phyloP scores from a whole-genome alignment of 2,888 invertebrate genomes.

The Nephrotoma appendiculata region DNA sequence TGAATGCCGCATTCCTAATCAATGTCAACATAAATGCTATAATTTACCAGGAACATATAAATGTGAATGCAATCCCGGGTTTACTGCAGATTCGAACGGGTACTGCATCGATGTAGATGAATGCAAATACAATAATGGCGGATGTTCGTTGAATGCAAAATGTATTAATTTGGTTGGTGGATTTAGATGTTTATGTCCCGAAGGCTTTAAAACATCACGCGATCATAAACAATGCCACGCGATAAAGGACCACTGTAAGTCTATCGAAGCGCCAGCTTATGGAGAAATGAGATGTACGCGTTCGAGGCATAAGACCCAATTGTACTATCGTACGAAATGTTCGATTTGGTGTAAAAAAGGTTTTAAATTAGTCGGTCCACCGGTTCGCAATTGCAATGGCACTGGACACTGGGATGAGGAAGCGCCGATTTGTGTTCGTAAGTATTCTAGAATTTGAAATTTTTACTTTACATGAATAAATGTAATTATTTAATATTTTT shows the following conservation, averaged over 20 bases:
- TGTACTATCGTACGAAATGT: conserved; percentile 28
- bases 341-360: conserved; percentile 31
- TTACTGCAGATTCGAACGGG: conserved; percentile 31
- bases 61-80: conserved; percentile 48
- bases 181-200: conserved; percentile 35
- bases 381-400: conserved; percentile 35
- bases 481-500: conserved; percentile 4
- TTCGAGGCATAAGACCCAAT: conserved; percentile 27
- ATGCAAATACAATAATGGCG: conserved; percentile 32
- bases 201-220: conserved; percentile 25
- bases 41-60: conserved; percentile 36
- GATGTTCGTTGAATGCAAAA: conserved; percentile 21
- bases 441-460: conserved; percentile 19
- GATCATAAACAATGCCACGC: conserved; percentile 19
- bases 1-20: conserved; percentile 26
- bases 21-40: conserved; percentile 35
- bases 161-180: conserved; percentile 36
- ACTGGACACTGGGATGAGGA: conserved; percentile 36
- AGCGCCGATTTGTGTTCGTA: conserved; percentile 37
- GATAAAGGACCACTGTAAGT: conserved; percentile 24
- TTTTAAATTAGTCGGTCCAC: conserved; percentile 38
- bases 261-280: conserved; percentile 24
- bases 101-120: conserved; percentile 41
- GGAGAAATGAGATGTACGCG: conserved; percentile 27
- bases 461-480: background rate